Conservation (phyloP, 2,113 vertebrate genomes). For the sheep (Ovis aries) region DNA sequence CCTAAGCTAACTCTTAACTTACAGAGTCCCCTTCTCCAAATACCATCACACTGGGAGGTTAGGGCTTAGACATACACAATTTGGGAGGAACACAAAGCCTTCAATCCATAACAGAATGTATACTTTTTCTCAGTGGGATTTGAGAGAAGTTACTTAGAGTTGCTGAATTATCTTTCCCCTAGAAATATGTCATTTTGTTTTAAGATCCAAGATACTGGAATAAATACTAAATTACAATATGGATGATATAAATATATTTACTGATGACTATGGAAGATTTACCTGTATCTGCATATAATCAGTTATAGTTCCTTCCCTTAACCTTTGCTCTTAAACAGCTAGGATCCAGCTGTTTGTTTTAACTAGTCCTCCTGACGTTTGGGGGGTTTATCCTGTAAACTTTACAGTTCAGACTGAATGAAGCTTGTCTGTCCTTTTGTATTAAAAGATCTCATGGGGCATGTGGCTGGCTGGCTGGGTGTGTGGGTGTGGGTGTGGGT, state of each 20-base stretch:
- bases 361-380: not conserved
- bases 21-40: not conserved
- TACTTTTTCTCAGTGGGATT: not conserved
- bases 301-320: not conserved
- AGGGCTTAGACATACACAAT: not conserved
- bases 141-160: constrained; percentile 19
- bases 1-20: not conserved
- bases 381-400: not conserved
- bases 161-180: not conserved
- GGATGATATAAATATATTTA: not conserved
- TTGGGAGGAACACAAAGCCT: not conserved
- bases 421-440: not conserved
- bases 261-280: not conserved
- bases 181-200: not conserved
- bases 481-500: too few species aligned
- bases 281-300: not conserved
- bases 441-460: constrained; percentile 14
- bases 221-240: not conserved
- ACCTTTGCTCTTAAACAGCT: not conserved
- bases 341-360: not conserved
- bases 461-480: too few species aligned
- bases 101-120: not conserved
- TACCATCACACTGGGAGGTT: not conserved
- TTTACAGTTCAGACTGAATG: not conserved
- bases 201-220: not conserved